These are phyloP conservation scores for Plestiodon gilberti DNA, from an alignment of 2,113 vertebrate species.

Conservation along the genomic window DNA sequence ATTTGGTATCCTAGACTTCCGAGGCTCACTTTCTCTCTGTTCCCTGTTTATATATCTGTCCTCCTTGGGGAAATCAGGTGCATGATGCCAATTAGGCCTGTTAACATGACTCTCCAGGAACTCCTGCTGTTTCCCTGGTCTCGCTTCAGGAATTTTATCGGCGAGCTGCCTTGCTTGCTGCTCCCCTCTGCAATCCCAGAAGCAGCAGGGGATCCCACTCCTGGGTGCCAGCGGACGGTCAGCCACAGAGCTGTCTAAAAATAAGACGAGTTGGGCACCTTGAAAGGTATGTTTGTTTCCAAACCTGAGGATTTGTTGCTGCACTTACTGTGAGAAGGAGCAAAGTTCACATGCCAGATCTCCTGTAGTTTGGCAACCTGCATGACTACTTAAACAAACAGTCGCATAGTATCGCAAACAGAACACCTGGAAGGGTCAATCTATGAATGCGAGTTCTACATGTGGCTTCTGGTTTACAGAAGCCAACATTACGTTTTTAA, in stretches of 20 bases:
- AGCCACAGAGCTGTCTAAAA: conserved; percentile 52
- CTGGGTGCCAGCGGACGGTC: conserved; percentile 7
- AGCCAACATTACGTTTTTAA: neutral
- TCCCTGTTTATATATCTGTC: conserved; percentile 31
- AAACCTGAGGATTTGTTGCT: conserved; percentile 9
- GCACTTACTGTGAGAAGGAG: neutral
- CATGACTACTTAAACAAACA: neutral
- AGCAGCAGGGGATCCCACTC: conserved; percentile 40
- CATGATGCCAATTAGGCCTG: neutral
- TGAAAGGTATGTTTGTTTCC: conserved; percentile 38
- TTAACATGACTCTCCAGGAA: conserved; percentile 39
- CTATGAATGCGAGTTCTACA: neutral
- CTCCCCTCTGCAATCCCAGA: conserved; percentile 49
- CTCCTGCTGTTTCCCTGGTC: conserved; percentile 52
- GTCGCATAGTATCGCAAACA: neutral
- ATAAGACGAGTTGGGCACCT: conserved; percentile 30
- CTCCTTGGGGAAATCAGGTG: conserved; percentile 29
- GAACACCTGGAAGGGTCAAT: neutral
- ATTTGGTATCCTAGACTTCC: conserved; percentile 6
- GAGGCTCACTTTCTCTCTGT: neutral
- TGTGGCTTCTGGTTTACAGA: neutral
- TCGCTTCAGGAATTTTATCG: conserved; percentile 34
- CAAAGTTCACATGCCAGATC: neutral
- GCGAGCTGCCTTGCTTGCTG: conserved; percentile 43
- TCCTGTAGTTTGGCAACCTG: neutral